A percentile compares a stretch with the other conserved stretches of the same genome.
phyloP scores from a whole-genome alignment of 2,113 vertebrate genomes.

The Protobothrops mucrosquamatus region DNA sequence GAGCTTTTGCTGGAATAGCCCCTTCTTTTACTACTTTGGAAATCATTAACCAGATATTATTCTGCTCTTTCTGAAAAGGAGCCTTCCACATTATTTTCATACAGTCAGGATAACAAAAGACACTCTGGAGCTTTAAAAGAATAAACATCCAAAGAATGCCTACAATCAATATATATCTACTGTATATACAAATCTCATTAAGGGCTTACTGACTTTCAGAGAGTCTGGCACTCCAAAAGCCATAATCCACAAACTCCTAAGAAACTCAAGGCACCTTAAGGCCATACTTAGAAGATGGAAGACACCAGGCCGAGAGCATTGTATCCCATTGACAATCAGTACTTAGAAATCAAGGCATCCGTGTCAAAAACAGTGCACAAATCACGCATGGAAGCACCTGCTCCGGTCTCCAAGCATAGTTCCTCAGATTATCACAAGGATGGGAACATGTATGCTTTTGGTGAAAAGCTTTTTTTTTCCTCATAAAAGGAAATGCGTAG shows the following conservation, averaged over 20 bases:
- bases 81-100: conserved; percentile 41
- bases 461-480: no score
- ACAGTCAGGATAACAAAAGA: conserved; percentile 51
- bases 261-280: neutral
- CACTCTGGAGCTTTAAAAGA: conserved; percentile 36
- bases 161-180: neutral
- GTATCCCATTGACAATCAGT: neutral
- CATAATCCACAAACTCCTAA: neutral
- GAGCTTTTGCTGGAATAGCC: conserved; percentile 52
- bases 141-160: neutral
- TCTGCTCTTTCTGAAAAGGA: conserved; percentile 52
- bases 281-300: neutral
- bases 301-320: neutral
- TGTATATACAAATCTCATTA: neutral
- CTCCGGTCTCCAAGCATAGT: conserved; percentile 15
- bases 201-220: neutral
- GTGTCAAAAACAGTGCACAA: neutral
- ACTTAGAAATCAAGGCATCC: neutral
- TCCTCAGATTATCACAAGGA: neutral
- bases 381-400: neutral
- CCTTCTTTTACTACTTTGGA: conserved; percentile 58
- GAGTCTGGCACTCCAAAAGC: neutral
- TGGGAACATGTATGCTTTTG: neutral
- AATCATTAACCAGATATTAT: conserved; percentile 63
- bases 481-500: neutral